Percentiles rank a stretch among this genome's conserved stretches.
These are phyloP conservation scores for Canis aureus DNA, from an alignment of 2,113 vertebrate genomes.

Conservation along the genomic window DNA sequence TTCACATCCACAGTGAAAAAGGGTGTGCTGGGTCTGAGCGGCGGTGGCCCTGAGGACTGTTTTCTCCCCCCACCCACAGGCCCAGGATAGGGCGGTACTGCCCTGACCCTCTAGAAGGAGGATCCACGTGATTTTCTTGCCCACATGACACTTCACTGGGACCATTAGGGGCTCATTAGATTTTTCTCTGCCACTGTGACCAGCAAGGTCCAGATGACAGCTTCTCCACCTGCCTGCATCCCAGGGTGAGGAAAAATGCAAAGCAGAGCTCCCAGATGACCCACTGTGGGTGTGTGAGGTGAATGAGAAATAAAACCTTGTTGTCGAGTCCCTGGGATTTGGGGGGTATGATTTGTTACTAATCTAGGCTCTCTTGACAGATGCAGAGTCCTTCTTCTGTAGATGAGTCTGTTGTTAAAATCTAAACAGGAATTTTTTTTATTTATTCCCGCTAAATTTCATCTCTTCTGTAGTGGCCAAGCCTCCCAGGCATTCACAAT, in stretches of 20 bases:
- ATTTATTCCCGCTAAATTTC: background rate
- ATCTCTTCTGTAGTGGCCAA: background rate
- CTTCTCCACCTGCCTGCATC: background rate
- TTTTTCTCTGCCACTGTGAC: background rate
- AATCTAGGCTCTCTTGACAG: background rate
- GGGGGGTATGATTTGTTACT: background rate
- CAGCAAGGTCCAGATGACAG: background rate
- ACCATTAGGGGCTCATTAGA: background rate
- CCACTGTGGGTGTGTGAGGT: background rate
- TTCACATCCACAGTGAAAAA: background rate
- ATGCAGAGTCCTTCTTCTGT: background rate
- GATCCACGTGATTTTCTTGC: background rate
- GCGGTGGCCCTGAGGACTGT: background rate
- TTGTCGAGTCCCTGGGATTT: background rate
- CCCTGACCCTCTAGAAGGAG: background rate
- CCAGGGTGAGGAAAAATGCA: background rate
- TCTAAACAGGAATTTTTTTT: background rate
- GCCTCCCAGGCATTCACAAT: background rate
- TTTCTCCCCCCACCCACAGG: too few relatives aligned
- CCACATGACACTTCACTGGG: background rate
- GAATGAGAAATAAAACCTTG: background rate
- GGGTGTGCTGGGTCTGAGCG: background rate
- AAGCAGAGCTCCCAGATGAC: background rate
- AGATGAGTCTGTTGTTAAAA: slow-evolving; percentile 3
- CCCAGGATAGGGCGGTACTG: background rate